phyloP scores from a whole-genome alignment of 2,113 vertebrate genomes.

The Sinocyclocheilus maitianheensis region DNA sequence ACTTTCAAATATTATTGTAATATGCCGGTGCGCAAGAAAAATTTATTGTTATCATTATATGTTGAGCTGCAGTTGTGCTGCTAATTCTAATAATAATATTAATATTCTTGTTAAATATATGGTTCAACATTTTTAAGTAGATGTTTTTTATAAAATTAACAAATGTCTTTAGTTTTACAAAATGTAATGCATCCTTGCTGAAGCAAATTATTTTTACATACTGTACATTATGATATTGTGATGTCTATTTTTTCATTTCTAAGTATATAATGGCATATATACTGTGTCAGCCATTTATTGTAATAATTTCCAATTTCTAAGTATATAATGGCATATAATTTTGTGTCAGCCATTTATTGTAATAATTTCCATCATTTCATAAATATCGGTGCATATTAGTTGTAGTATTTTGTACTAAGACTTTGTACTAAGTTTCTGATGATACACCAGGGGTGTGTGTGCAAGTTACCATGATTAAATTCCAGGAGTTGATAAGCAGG shows the following conservation, averaged over 20 bases:
- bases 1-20: neutral
- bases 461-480: conserved; percentile 79
- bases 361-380: neutral
- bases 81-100: neutral
- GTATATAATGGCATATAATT: neutral
- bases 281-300: neutral
- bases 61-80: neutral
- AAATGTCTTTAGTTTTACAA: too few species aligned
- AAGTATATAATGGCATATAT: neutral
- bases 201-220: neutral
- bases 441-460: too few species aligned
- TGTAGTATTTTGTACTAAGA: neutral
- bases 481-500: conserved; percentile 90
- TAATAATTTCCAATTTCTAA: neutral
- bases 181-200: too few species aligned
- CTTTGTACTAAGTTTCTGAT: neutral
- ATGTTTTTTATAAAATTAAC: neutral
- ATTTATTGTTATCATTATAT: neutral
- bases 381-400: neutral
- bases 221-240: neutral
- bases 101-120: neutral
- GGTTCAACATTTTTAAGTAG: neutral
- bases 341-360: neutral
- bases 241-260: neutral
- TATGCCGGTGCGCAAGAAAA: neutral